Conservation (phyloP, 1,140 invertebrate species). For the Oryctes rhinoceros region DNA sequence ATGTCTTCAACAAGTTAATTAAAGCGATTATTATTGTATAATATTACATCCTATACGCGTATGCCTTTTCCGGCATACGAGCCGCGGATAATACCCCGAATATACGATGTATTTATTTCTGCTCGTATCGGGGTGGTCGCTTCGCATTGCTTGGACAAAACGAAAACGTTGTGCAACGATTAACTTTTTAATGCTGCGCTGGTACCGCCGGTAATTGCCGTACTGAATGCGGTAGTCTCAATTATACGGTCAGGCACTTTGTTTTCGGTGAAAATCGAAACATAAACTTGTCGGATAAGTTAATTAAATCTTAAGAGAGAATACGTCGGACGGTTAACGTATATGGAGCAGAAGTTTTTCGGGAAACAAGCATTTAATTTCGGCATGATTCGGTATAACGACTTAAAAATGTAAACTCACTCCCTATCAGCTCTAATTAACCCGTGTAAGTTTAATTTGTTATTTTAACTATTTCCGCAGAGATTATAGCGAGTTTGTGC, state of each 20-base stretch:
- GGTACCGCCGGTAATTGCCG: neutral
- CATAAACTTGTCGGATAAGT: neutral
- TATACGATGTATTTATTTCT: neutral
- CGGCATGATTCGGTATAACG: too few relatives aligned
- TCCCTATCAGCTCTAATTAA: too few relatives aligned
- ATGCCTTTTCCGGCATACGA: neutral
- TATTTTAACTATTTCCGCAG: too few relatives aligned
- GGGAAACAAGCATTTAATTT: too few relatives aligned
- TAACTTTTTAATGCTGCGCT: neutral
- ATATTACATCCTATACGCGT: neutral
- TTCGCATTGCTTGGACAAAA: neutral
- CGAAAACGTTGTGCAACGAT: neutral
- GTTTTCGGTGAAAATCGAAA: neutral
- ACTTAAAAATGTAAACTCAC: too few relatives aligned
- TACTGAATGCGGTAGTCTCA: constrained; percentile 9
- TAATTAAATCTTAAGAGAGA: constrained; percentile 3
- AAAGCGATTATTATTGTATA: constrained; percentile 16
- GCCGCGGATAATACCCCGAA: neutral
- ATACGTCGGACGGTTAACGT: too few relatives aligned
- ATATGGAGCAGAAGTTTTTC: too few relatives aligned
- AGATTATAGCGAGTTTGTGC: too few relatives aligned
- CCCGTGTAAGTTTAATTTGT: too few relatives aligned
- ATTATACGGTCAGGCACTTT: neutral
- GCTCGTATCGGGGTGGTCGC: neutral
- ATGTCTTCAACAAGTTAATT: constrained; percentile 15